These are phyloP conservation scores for Scelioninae gen. 1 DNA, from an alignment of 2,888 invertebrate genomes.

Conservation along the genomic window DNA sequence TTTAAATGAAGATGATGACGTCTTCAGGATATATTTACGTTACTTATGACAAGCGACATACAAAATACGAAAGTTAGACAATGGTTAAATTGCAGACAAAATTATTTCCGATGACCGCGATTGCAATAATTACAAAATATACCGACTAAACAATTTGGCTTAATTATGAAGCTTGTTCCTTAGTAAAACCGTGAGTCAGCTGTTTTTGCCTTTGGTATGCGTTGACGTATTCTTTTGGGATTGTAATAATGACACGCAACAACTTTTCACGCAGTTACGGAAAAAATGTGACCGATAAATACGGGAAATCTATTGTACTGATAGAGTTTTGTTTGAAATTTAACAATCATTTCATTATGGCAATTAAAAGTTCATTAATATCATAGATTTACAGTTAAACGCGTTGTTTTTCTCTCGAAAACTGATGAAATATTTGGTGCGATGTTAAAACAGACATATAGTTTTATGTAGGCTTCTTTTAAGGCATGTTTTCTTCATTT, in stretches of 20 bases:
- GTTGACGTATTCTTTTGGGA: slow-evolving; percentile 64
- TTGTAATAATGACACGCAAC: slow-evolving; percentile 52
- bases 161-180: slow-evolving; percentile 62
- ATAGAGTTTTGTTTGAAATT: slow-evolving; percentile 20
- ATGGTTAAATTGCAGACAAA: slow-evolving; percentile 28
- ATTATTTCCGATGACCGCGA: slow-evolving; percentile 59
- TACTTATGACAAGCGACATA: slow-evolving; percentile 10
- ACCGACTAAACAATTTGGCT: slow-evolving; percentile 62
- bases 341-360: neutral
- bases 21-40: neutral
- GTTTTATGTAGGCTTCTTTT: too few species aligned
- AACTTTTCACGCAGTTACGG: slow-evolving; percentile 46
- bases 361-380: neutral
- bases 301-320: slow-evolving; percentile 15
- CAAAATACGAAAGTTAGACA: slow-evolving; percentile 24
- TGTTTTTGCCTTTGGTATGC: slow-evolving; percentile 62
- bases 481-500: too few species aligned
- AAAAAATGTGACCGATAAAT: slow-evolving; percentile 37
- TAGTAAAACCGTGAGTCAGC: slow-evolving; percentile 62
- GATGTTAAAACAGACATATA: too few species aligned
- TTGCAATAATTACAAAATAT: slow-evolving; percentile 60
- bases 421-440: too few species aligned
- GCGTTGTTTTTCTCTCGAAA: too few species aligned
- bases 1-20: neutral
- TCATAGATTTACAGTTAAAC: too few species aligned